These are phyloP conservation scores for Monomorium pharaonis DNA, from an alignment of 1,140 invertebrate species.

Conservation along the genomic window DNA sequence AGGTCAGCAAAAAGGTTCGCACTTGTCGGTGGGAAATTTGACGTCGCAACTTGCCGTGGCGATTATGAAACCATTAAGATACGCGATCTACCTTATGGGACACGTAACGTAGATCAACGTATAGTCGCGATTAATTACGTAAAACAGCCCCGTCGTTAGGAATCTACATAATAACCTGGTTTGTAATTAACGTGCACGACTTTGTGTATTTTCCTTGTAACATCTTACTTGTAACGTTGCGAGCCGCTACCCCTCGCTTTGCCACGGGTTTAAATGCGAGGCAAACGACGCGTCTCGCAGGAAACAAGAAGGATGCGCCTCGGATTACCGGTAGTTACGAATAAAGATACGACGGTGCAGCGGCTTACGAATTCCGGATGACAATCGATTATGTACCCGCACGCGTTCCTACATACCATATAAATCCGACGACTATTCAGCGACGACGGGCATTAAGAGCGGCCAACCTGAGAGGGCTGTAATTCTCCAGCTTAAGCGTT, in stretches of 20 bases:
- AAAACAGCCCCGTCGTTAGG: neutral
- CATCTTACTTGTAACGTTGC: neutral
- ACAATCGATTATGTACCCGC: conserved; percentile 31
- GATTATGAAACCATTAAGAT: neutral
- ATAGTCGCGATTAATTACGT: conserved; percentile 2
- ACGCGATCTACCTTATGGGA: neutral
- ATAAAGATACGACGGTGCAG: no score
- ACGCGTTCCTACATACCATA: neutral
- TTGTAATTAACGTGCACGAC: neutral
- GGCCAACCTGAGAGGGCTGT: conserved; percentile 28
- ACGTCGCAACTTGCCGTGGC: neutral
- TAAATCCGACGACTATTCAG: conserved; percentile 54
- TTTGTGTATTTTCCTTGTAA: neutral
- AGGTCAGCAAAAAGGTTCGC: neutral
- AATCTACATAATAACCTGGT: neutral
- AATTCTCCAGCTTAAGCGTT: conserved; percentile 66
- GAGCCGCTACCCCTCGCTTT: neutral
- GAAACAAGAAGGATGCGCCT: neutral
- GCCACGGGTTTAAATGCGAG: neutral
- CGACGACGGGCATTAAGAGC: conserved; percentile 60
- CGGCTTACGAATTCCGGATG: neutral
- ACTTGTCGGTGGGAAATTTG: neutral
- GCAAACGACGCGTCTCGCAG: neutral
- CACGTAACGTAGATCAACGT: neutral
- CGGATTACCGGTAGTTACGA: conserved; percentile 12